Evolutionary conservation across 92 coral and sea anemone genomes (phyloP), one percentile per base, ranked within the genome.

Genomic region (Zoanthus gigantus): DNA sequence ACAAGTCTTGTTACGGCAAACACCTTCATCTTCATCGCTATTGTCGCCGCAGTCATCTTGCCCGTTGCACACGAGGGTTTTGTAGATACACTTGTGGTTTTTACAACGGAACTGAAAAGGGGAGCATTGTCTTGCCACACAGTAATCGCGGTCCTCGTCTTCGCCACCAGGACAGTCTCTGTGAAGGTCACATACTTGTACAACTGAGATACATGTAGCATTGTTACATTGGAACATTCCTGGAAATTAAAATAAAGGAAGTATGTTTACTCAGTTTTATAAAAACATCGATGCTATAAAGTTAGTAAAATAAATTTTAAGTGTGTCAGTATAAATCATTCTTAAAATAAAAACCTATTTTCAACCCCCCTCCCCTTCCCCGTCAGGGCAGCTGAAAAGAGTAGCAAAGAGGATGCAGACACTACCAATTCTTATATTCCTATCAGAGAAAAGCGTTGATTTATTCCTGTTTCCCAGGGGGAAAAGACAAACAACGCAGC

Each of bases 201-300:
- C 75, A 29, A 78, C 80, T 9, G 98, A 95, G 32, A 94, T 92
- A 76, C 99, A 97, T 15, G 91, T 94, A 13, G 34, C 46, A 66
- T 91, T 94, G 29, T 74, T 69, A 47, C 99, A 97, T 83, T 94
- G 97, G 83, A 88, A 93, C 84, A 86, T 90, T 10, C 99, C 99
- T 96, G 86, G 44, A 76, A 44, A 81, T 29, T 63, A 48, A 50
- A 16, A 10, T 6, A 6, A 79, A 12, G 30, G 9, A 45, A 77
- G 42, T 23, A 23, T 23, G n/a, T 14, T 60, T 60, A 15, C 6
- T 2, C 18, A 1, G 12, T 14, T 9, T 57, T 57, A 3, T 57
- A 11, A 11, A 57, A 12, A 0, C 4, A 15, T 3, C 63, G 14
- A 4, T 4, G 8, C 52, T 4, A 47, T 23, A 23, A 23, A 23